Evolutionary conservation across 2,797 vertebrate genomes (phyloP).

Genomic region (Lutjanus campechanus): DNA sequence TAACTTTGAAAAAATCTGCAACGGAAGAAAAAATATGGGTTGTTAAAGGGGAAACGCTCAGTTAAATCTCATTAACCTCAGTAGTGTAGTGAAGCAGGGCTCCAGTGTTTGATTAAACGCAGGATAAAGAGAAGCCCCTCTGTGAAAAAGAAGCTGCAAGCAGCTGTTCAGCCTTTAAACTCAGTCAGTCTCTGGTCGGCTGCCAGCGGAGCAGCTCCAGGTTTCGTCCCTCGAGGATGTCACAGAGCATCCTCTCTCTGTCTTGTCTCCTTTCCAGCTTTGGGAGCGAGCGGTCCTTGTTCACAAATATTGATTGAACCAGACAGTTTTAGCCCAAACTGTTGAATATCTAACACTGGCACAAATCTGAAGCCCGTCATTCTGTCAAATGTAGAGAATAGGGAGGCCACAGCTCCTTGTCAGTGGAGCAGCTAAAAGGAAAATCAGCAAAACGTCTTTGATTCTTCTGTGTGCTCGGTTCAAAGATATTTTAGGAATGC

Average conservation of each 20-base stretch:
- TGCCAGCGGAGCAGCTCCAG: constrained; percentile 53
- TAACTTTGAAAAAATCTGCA: background rate
- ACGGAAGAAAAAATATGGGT: background rate
- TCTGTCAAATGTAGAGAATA: background rate
- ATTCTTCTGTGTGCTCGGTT: background rate
- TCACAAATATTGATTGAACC: constrained; percentile 12
- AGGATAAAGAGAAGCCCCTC: constrained; percentile 24
- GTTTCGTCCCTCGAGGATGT: constrained; percentile 25
- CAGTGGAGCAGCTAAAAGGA: background rate
- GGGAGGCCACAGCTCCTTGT: background rate
- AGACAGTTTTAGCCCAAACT: constrained; percentile 15
- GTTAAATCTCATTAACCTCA: constrained; percentile 21
- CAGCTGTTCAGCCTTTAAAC: constrained; percentile 58
- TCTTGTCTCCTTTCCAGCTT: constrained; percentile 21
- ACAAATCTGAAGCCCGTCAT: constrained; percentile 1
- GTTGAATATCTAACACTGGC: background rate
- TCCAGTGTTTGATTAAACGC: constrained; percentile 36
- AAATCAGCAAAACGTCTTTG: background rate
- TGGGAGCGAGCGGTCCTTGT: constrained; percentile 5
- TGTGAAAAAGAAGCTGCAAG: constrained; percentile 40
- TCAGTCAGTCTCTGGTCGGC: constrained; percentile 7
- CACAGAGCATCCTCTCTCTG: constrained; percentile 23
- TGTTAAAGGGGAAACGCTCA: background rate
- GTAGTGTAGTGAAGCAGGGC: constrained; percentile 1
- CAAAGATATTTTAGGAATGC: constrained; percentile 9